Evolutionary conservation across 2,113 vertebrate genomes (phyloP), one percentile per base, ranked within the genome.

Genomic region (Brachypteracias leptosomus): DNA sequence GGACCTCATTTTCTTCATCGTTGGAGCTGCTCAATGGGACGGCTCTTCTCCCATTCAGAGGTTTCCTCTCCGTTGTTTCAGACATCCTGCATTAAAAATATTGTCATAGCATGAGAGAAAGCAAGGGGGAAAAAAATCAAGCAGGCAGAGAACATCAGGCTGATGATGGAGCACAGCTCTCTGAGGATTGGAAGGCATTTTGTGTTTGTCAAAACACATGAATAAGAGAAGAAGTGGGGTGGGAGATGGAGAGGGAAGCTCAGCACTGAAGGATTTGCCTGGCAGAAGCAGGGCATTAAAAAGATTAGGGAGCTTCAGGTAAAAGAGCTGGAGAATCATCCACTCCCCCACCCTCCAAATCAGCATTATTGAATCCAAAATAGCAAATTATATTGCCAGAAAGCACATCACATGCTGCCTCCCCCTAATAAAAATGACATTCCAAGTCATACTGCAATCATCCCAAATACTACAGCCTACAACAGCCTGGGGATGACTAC

Each of bases 11-110:
- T 57, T 98, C 97, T 16, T 98, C 98, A 2, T 95, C 97, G 81
- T 99, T 99, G 83, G 98, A 98, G 88, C 77, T 97, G 85, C 98
- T 98, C 35, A 73, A 62, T 6, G 99, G 98, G 6, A 94, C 49
- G 1, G 98, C 89, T 52, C 96, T 96, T 72, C 99, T 98, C 36
- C 99, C 99, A 5, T 96, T 98, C 88, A 98, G 95, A 59, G 67
- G 91, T 31, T 98, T 97, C 9, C 90, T 92, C 18, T 83, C 97
- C 2, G 9, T 74, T 88, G 92, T 78, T 77, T 95, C 97, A 33
- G 98, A 96, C 97, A 98, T 98, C 44, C 68, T 97, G 57, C 52
- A n/a, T 88, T 94, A 58, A 75, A 90, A 85, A 63, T 18, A 26
- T 87, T 78, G 38, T 47, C 85, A 92, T 17, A 62, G 31, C 36